Evolutionary conservation across 2,888 invertebrate genomes (phyloP), one percentile per base, ranked within the genome.

Genomic region (Pogonocherus hispidulus): DNA sequence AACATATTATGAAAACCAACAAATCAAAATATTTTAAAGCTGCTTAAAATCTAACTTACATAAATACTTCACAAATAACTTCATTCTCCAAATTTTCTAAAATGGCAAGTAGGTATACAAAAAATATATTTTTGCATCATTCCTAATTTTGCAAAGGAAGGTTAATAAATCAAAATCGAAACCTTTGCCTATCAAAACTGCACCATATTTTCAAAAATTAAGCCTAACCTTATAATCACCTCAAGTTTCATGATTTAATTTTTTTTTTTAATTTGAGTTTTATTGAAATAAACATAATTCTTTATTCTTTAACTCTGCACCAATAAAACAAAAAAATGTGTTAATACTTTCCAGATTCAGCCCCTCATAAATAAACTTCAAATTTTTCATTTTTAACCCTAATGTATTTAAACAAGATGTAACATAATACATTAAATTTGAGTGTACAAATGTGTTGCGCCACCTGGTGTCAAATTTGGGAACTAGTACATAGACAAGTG

Each of bases 161-260:
- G 3, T 27, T 27, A 5, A 27, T 3, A 27, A 27, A 27, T 5
- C 27, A 27, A 19, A 55, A 52, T 37, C 22, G 14, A 55, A 41
- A 11, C n/a, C 9, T 8, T 52, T 32, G 16, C n/a, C 16, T 9
- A 11, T 20, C 32, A 2, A 32, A 14, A 32, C 1, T 41, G 3
- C 3, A 52, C 2, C 16, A n/a, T 32, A 32, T 6, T 32, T 1
- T 9, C 11, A 4, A 32, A 32, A 32, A 32, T 4, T 32, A 32
- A 6, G 11, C 11, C 6, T 6, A 32, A 32, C 6, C 11, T 11
- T 9, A 32, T 41, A 41, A 4, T 16, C n/a, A 41, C 4, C n/a
- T n/a, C 14, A 52, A 52, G 32, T 52, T 32, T 32, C 52, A 52
- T 27, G 52, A 18, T 52, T n/a, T n/a, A n/a, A n/a, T n/a, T n/a